These are phyloP conservation scores for Hymenopus coronatus DNA, from an alignment of 2,888 invertebrate genomes.

Conservation along the genomic window DNA sequence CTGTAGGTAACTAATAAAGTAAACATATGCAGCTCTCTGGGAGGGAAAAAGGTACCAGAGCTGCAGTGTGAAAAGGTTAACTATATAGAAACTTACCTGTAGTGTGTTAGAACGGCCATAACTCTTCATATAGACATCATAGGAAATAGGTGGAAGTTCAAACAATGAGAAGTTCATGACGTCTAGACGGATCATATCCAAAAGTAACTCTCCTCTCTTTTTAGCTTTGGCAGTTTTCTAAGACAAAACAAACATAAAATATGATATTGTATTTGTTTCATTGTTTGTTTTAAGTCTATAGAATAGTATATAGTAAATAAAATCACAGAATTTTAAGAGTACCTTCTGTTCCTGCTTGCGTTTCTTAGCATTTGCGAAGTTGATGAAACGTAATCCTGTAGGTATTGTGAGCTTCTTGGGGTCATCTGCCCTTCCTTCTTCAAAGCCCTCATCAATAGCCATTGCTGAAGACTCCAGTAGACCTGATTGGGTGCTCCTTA, in stretches of 20 bases:
- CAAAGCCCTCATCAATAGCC: conserved; percentile 56
- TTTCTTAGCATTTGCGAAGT: conserved; percentile 39
- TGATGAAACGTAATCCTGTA: conserved; percentile 39
- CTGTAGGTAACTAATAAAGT: no score
- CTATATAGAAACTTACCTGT: conserved; percentile 50
- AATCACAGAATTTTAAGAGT: conserved; percentile 28
- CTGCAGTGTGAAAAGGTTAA: neutral
- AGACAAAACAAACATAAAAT: neutral
- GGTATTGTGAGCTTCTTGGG: conserved; percentile 4
- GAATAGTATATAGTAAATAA: neutral
- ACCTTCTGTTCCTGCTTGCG: conserved; percentile 41
- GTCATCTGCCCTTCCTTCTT: conserved; percentile 45
- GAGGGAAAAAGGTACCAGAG: no score
- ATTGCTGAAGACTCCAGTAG: neutral
- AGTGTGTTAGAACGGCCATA: conserved; percentile 65
- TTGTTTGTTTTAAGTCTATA: neutral
- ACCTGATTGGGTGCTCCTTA: neutral
- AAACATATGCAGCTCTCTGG: no score
- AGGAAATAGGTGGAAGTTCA: conserved; percentile 66
- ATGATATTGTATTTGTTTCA: neutral
- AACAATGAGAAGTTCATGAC: conserved; percentile 61
- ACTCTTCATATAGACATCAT: conserved; percentile 68
- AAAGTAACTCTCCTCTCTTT: conserved; percentile 58
- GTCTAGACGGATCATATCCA: conserved; percentile 69
- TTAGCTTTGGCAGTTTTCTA: conserved; percentile 37